These are phyloP conservation scores for Chouioia cunea DNA, from an alignment of 2,888 invertebrate genomes.

Conservation along the genomic window DNA sequence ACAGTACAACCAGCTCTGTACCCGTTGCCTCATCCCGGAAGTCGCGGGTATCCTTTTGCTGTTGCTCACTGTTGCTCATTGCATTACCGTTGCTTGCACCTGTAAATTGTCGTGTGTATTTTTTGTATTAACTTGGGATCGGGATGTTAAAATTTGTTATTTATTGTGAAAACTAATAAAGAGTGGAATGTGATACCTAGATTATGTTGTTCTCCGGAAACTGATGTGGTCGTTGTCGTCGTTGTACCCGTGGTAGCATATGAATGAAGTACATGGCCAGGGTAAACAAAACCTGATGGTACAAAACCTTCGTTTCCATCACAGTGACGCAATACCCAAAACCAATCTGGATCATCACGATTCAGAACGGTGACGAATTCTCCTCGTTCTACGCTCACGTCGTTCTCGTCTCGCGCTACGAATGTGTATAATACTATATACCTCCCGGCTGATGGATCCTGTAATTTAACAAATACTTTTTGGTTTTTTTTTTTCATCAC, in stretches of 20 bases:
- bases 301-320: constrained; percentile 97
- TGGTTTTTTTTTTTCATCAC: no score
- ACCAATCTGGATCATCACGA: constrained; percentile 96
- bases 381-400: constrained; percentile 92
- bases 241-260: constrained; percentile 63
- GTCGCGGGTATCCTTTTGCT: constrained; percentile 64
- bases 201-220: constrained; percentile 61
- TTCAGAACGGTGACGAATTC: constrained; percentile 97
- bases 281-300: constrained; percentile 94
- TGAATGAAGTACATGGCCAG: constrained; percentile 71
- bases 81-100: constrained; percentile 61
- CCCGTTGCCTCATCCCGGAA: constrained; percentile 71
- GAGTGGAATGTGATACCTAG: constrained; percentile 55
- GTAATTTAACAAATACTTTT: constrained; percentile 36
- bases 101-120: constrained; percentile 40
- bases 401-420: constrained; percentile 92
- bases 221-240: constrained; percentile 57
- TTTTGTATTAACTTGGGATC: neutral
- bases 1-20: constrained; percentile 92
- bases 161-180: no score
- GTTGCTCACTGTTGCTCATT: constrained; percentile 53
- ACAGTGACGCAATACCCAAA: constrained; percentile 89
- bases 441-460: constrained; percentile 86
- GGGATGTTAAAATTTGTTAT: no score
- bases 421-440: constrained; percentile 95